Conservation (phyloP, 2,113 vertebrate genomes). For the Bettongia penicillata region DNA sequence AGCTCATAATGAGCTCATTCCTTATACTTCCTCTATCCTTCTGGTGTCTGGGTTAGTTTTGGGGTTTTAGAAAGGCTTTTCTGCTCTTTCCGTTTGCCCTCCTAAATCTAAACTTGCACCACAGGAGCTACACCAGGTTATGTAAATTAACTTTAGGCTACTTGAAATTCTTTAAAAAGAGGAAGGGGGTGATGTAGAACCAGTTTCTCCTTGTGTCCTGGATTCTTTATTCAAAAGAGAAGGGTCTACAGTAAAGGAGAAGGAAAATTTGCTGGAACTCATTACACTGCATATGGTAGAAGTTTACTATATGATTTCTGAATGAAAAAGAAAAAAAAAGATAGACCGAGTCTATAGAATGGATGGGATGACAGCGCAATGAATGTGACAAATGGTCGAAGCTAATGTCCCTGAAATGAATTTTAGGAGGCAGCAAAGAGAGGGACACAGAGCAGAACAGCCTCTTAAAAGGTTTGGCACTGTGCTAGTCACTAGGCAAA, state of each 20-base stretch:
- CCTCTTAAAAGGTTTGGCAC: slow-evolving; percentile 2
- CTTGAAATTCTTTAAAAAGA: neutral
- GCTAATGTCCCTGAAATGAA: neutral
- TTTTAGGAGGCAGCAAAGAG: slow-evolving; percentile 8
- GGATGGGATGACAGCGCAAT: neutral
- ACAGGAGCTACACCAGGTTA: neutral
- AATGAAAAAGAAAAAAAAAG: neutral
- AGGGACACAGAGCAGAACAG: neutral
- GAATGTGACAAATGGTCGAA: neutral
- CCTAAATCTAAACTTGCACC: neutral
- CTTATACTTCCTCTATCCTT: neutral
- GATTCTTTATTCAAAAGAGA: neutral
- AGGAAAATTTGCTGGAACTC: neutral
- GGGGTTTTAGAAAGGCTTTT: neutral
- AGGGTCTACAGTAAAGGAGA: neutral
- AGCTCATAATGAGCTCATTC: neutral
- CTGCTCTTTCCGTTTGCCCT: neutral
- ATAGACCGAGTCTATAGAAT: neutral
- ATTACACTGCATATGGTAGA: neutral
- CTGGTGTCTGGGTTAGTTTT: neutral
- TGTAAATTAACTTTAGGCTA: neutral
- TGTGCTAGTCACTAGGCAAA: neutral
- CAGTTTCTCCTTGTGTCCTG: neutral
- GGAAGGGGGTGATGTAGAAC: neutral
- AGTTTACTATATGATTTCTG: neutral